Conservation (phyloP, 2,888 invertebrate genomes). For the Athalia rosae region DNA sequence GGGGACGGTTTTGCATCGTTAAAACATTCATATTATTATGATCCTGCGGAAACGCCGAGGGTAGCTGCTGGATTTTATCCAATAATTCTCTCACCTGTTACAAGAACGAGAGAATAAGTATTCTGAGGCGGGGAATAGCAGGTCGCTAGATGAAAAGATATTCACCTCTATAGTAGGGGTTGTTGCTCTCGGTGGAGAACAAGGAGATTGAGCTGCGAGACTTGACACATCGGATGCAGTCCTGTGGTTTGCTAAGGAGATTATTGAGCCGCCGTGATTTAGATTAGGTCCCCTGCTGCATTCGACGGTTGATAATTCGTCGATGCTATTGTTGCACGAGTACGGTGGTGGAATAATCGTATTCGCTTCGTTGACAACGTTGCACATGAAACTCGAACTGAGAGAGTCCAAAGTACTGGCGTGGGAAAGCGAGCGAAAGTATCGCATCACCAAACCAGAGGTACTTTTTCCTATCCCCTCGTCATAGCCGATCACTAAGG, state of each 20-base stretch:
- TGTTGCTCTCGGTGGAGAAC: conserved; percentile 88
- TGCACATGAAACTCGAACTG: conserved; percentile 91
- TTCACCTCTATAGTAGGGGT: conserved; percentile 85
- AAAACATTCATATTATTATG: conserved; percentile 53
- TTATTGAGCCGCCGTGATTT: conserved; percentile 64
- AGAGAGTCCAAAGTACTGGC: conserved; percentile 91
- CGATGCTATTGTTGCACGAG: conserved; percentile 85
- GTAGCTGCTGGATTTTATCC: conserved; percentile 83
- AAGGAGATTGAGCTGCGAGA: conserved; percentile 81
- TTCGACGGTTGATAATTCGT: conserved; percentile 74
- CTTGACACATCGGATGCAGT: conserved; percentile 83
- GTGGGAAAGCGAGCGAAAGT: conserved; percentile 87
- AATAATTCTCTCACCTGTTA: conserved; percentile 78
- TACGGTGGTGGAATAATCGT: conserved; percentile 89
- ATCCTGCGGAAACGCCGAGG: conserved; percentile 72
- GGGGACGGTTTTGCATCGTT: conserved; percentile 60
- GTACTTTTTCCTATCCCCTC: conserved; percentile 80
- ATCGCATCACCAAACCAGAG: conserved; percentile 90
- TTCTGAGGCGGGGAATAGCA: conserved; percentile 15
- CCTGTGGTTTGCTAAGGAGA: conserved; percentile 74
- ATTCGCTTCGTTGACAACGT: conserved; percentile 89
- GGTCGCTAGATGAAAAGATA: not conserved
- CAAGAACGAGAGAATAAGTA: conserved; percentile 4
- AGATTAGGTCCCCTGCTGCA: conserved; percentile 66
- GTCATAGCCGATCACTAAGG: conserved; percentile 87